Conservation (phyloP, 2,797 vertebrate species). For the Adrianichthys oophorus region DNA sequence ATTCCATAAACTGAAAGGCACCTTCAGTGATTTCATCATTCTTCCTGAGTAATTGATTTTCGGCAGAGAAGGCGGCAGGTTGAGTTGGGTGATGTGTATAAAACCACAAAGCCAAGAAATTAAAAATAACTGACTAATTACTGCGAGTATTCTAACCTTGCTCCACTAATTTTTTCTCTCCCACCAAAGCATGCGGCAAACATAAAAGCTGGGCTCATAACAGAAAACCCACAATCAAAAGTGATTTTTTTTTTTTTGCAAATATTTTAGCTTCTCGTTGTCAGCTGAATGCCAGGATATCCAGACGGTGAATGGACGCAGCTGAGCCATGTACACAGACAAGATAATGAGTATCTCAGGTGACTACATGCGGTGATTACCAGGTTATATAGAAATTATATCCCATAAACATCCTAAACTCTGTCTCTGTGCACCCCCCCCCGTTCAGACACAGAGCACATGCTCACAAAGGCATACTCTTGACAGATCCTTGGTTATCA, state of each 20-base stretch:
- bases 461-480: constrained; percentile 52
- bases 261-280: constrained; percentile 11
- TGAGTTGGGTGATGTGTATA: constrained; percentile 29
- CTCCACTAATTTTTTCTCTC: constrained; percentile 54
- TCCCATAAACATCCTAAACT: constrained; percentile 55
- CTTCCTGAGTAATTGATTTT: constrained; percentile 69
- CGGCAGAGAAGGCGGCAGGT: constrained; percentile 41
- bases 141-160: constrained; percentile 53
- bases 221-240: constrained; percentile 32
- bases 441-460: constrained; percentile 20
- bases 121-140: constrained; percentile 66
- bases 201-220: constrained; percentile 47
- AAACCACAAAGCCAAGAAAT: constrained; percentile 53
- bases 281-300: constrained; percentile 24
- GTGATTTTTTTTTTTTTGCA: constrained; percentile 28
- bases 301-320: constrained; percentile 20
- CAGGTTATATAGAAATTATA: constrained; percentile 67
- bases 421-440: constrained; percentile 35
- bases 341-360: constrained; percentile 76
- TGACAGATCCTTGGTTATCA: constrained; percentile 78
- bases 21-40: constrained; percentile 67
- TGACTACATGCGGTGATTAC: constrained; percentile 75
- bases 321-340: constrained; percentile 39
- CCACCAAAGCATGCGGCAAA: constrained; percentile 36
- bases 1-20: constrained; percentile 60